Evolutionary conservation across 2,888 invertebrate genomes (phyloP), one percentile per base, ranked within the genome.

Genomic region (Calameuta filiformis): DNA sequence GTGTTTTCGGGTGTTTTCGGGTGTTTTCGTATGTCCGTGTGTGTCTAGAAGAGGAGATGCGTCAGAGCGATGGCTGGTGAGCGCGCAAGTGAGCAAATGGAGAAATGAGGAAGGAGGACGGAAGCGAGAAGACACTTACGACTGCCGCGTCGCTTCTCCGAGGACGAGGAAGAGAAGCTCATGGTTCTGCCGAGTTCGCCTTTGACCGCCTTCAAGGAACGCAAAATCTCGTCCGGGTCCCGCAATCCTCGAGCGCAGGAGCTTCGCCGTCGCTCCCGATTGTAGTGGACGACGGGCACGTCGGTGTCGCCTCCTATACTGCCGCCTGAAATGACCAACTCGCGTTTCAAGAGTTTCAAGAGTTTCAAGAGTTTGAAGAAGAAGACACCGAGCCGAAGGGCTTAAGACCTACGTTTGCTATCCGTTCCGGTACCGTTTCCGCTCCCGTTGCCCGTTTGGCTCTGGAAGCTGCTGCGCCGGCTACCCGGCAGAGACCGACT

Each of bases 401-500:
- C 35, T 35, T 15, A 15, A 0, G n/a, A 84, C 88, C 87, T 80
- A 91, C 91, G 89, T 88, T 91, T 91, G 79, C 90, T 91, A 69
- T 91, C 91, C 1, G 88, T 88, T 30, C 89, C 91, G 12, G 85
- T 85, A 68, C 81, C 83, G 40, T 40, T 40, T 40, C 40, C 40
- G 15, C 40, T 4, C 1, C 40, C 40, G 40, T 40, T 40, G 1
- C 40, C 40, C 40, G 40, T 40, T 77, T 90, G 91, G 78, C 91
- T 91, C 86, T 97, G 97, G 90, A 97, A 97, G 34, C 97, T 97
- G 56, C 97, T 97, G 76, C 97, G 94, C 78, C 97, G 93, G 23
- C 97, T 97, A 12, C 97, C 97, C 0, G 97, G 97, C 85, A 97
- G 92, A 6, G 97, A 97, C 86, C 96, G 94, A 34, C 97, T 97